A percentile compares a stretch with the other conserved stretches of the same genome.
phyloP scores from a whole-genome alignment of 2,888 invertebrate species.

The Cheilosia impressa region DNA sequence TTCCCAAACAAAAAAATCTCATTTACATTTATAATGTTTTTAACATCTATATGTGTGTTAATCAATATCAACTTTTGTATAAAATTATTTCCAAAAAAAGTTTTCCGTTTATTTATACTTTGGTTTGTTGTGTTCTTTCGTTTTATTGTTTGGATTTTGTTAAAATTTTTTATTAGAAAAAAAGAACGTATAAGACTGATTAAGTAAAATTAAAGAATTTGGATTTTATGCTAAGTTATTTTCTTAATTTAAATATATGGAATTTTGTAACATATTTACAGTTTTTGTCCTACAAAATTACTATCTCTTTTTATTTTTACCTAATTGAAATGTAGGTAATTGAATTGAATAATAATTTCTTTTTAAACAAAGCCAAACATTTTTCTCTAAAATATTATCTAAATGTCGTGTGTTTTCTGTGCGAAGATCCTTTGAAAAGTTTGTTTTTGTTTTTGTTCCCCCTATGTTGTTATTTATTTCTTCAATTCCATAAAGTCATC shows the following conservation, averaged over 20 bases:
- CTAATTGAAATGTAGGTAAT: slow-evolving; percentile 69
- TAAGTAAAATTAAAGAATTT: slow-evolving; percentile 51
- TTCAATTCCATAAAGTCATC: slow-evolving; percentile 51
- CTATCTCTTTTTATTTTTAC: slow-evolving; percentile 42
- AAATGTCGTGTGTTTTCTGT: slow-evolving; percentile 76
- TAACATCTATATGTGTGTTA: slow-evolving; percentile 75
- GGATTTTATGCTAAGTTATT: slow-evolving; percentile 65
- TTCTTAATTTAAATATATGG: slow-evolving; percentile 54
- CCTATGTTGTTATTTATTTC: slow-evolving; percentile 39
- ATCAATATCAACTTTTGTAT: slow-evolving; percentile 73
- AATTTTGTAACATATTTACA: slow-evolving; percentile 67
- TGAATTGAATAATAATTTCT: slow-evolving; percentile 45
- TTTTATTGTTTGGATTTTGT: slow-evolving; percentile 20
- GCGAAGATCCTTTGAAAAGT: slow-evolving; percentile 63
- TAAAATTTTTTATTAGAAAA: slow-evolving; percentile 30
- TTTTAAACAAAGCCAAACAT: slow-evolving; percentile 14
- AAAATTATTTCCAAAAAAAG: slow-evolving; percentile 66
- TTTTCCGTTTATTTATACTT: slow-evolving; percentile 35
- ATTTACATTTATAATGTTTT: slow-evolving; percentile 73
- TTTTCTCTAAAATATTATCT: slow-evolving; percentile 66
- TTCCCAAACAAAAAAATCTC: slow-evolving; percentile 66
- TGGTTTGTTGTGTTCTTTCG: slow-evolving; percentile 42
- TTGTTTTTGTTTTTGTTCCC: slow-evolving; percentile 32
- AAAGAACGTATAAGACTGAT: slow-evolving; percentile 41
- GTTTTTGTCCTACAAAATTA: slow-evolving; percentile 67